phyloP scores from a whole-genome alignment of 2,888 invertebrate species.

The Platycheirus albimanus region DNA sequence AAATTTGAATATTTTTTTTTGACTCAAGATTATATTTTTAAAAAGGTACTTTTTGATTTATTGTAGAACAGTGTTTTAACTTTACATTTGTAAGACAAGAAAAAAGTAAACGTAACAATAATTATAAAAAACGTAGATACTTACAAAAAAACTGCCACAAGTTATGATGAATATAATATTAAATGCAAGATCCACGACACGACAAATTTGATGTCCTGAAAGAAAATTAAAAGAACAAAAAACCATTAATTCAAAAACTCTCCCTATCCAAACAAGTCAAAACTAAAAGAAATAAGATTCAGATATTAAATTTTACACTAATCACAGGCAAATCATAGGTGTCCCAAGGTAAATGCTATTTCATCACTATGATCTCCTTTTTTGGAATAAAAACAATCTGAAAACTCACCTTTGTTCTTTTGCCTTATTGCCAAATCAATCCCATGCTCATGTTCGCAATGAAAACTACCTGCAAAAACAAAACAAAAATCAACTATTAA shows the following conservation, averaged over 20 bases:
- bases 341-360: conserved; percentile 81
- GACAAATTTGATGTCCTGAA: conserved; percentile 19
- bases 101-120: too few relatives aligned
- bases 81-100: too few relatives aligned
- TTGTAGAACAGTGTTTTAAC: too few relatives aligned
- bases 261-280: background rate
- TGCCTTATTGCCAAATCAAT: background rate
- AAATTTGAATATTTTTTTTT: too few relatives aligned
- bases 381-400: background rate
- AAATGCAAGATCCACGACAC: conserved; percentile 12
- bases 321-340: conserved; percentile 81
- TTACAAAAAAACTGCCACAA: conserved; percentile 11
- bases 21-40: too few relatives aligned
- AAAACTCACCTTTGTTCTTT: conserved; percentile 34
- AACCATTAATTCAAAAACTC: background rate
- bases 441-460: too few relatives aligned
- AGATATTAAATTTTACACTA: conserved; percentile 77
- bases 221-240: conserved; percentile 13
- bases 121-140: too few relatives aligned
- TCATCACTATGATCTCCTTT: conserved; percentile 75
- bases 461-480: conserved; percentile 36
- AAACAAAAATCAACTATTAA: conserved; percentile 2
- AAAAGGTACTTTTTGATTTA: too few relatives aligned
- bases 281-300: conserved; percentile 38
- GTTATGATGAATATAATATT: background rate